Percentiles rank a stretch among this genome's conserved stretches.
phyloP scores from a whole-genome alignment of 2,888 invertebrate species.

The Dione juno region DNA sequence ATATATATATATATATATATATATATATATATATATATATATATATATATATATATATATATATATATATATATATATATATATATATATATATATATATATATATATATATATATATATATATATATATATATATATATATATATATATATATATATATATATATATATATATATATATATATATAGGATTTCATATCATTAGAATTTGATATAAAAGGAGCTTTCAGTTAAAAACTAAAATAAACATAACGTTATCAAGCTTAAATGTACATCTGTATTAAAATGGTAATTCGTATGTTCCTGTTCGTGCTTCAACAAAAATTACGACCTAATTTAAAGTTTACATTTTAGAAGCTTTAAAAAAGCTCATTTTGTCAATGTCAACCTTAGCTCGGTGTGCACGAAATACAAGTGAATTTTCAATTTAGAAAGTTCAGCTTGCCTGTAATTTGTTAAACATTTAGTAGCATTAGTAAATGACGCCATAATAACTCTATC shows the following conservation, averaged over 20 bases:
- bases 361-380: conserved; percentile 18
- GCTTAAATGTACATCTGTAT: conserved; percentile 14
- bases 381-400: neutral
- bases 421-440: conserved; percentile 1
- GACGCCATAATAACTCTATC: too few relatives aligned
- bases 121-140: too few relatives aligned
- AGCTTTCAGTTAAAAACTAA: neutral
- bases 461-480: neutral
- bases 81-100: too few relatives aligned
- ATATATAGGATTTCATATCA: too few relatives aligned
- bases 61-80: too few relatives aligned
- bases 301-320: conserved; percentile 3
- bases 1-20: too few relatives aligned
- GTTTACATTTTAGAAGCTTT: conserved; percentile 4
- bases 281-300: conserved; percentile 20
- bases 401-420: conserved; percentile 10
- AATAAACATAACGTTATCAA: neutral
- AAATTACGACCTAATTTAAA: conserved; percentile 21
- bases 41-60: too few relatives aligned
- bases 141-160: too few relatives aligned
- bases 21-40: too few relatives aligned
- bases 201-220: neutral
- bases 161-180: too few relatives aligned
- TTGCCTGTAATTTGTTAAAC: conserved; percentile 5
- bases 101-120: too few relatives aligned